phyloP scores from a whole-genome alignment of 2,113 vertebrate species.

The Vulpes ferrilata region DNA sequence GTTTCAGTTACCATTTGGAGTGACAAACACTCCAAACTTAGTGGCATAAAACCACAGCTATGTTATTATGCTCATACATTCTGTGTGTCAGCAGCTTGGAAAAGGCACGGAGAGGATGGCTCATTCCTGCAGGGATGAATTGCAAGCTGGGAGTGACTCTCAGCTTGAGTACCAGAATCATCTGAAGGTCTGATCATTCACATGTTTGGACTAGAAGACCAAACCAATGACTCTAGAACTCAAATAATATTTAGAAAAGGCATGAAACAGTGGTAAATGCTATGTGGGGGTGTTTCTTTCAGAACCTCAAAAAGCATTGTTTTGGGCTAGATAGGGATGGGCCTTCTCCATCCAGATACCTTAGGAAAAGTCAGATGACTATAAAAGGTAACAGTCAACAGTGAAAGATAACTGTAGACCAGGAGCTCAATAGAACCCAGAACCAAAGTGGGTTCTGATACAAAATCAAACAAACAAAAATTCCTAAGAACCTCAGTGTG shows the following conservation, averaged over 20 bases:
- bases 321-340: neutral
- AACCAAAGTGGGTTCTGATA: neutral
- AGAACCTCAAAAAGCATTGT: neutral
- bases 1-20: neutral
- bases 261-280: neutral
- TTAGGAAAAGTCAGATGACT: neutral
- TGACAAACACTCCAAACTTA: neutral
- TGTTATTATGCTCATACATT: neutral
- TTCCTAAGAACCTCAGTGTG: neutral
- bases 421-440: neutral
- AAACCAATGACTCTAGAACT: neutral
- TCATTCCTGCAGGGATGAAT: neutral
- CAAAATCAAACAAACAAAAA: neutral
- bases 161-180: neutral
- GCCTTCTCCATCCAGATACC: neutral
- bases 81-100: neutral
- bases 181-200: neutral
- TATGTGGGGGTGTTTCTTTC: neutral
- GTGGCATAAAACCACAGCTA: neutral
- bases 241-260: neutral
- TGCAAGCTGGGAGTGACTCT: neutral
- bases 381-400: neutral
- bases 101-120: neutral
- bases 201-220: neutral
- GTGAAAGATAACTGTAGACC: neutral